phyloP scores from a whole-genome alignment of 2,797 vertebrate species.

The Uromys caudimaculatus region DNA sequence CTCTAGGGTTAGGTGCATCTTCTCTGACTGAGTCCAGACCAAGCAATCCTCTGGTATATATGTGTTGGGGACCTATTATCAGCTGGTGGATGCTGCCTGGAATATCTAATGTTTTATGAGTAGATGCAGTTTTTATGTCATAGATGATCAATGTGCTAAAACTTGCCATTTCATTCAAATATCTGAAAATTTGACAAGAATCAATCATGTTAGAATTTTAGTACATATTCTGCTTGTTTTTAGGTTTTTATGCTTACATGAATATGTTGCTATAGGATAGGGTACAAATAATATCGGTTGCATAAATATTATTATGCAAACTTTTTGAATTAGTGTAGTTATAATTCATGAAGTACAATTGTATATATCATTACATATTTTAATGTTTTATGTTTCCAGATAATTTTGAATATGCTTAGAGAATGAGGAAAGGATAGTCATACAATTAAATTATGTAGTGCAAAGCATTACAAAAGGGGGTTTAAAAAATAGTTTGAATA shows the following conservation, averaged over 20 bases:
- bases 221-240: background rate
- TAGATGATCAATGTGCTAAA: background rate
- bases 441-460: background rate
- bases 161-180: background rate
- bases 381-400: background rate
- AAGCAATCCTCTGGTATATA: no score
- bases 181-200: background rate
- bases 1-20: no score
- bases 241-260: background rate
- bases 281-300: background rate
- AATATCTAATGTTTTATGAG: background rate
- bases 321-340: background rate
- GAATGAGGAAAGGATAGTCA: background rate
- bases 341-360: background rate
- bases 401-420: background rate
- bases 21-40: no score
- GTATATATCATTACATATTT: background rate
- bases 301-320: background rate
- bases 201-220: background rate
- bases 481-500: background rate
- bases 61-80: no score
- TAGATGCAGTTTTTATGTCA: background rate
- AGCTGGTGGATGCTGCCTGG: no score
- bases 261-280: background rate
- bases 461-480: background rate